phyloP scores from a whole-genome alignment of 1,140 invertebrate genomes.

The Carposina sasakii region DNA sequence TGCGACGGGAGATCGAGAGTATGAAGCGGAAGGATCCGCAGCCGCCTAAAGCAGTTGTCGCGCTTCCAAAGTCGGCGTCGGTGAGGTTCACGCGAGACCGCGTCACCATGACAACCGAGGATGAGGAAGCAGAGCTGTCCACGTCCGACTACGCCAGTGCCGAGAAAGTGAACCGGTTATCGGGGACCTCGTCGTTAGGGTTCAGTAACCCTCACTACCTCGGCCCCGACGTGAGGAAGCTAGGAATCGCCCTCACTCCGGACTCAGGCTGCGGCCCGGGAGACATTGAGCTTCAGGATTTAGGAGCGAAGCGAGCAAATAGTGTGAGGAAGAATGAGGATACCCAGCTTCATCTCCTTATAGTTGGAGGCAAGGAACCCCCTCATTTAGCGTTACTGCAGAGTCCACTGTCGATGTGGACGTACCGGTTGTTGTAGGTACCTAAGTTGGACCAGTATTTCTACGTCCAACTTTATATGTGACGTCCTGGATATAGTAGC shows the following conservation, averaged over 20 bases:
- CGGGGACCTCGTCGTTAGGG: constrained; percentile 73
- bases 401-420: constrained; percentile 58
- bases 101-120: constrained; percentile 69
- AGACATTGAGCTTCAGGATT: constrained; percentile 50
- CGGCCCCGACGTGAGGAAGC: constrained; percentile 73
- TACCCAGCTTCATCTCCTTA: constrained; percentile 37
- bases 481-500: not conserved
- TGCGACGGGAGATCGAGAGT: constrained; percentile 35
- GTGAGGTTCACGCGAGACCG: constrained; percentile 72
- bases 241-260: constrained; percentile 43
- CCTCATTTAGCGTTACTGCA: constrained; percentile 49
- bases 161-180: constrained; percentile 76
- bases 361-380: constrained; percentile 54
- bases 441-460: too few species aligned
- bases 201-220: constrained; percentile 85
- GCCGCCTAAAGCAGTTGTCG: constrained; percentile 59
- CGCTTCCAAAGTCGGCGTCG: constrained; percentile 78
- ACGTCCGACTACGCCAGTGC: constrained; percentile 86
- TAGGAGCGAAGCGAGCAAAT: constrained; percentile 19
- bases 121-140: constrained; percentile 76
- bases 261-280: constrained; percentile 44
- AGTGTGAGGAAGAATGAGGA: constrained; percentile 19
- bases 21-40: not conserved
- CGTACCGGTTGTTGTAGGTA: constrained; percentile 44
- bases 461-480: too few species aligned